Percentiles rank a stretch among this genome's conserved stretches.
Evolutionary conservation across 2,113 vertebrate species (phyloP).

Genomic region (Zosterops hypoxanthus): DNA sequence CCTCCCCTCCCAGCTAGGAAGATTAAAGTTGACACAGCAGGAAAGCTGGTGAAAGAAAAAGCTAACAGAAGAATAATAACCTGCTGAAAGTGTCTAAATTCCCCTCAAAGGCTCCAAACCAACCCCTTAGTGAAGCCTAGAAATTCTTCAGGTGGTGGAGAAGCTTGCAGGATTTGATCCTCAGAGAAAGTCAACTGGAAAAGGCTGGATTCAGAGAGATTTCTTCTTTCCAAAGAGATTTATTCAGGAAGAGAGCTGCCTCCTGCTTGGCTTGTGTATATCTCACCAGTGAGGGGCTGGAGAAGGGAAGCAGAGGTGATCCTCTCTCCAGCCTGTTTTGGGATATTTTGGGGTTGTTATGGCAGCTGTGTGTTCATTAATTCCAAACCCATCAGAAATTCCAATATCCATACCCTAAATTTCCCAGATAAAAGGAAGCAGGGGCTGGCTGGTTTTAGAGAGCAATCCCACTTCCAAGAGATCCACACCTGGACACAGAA

Average conservation of each 20-base stretch:
- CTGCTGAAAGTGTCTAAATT: background rate
- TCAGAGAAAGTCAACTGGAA: background rate
- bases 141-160: background rate
- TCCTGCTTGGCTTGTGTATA: background rate
- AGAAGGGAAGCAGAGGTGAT: background rate
- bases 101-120: background rate
- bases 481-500: background rate
- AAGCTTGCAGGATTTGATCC: background rate
- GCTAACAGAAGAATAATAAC: background rate
- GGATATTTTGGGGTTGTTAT: background rate
- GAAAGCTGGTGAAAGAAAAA: background rate
- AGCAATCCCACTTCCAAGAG: background rate
- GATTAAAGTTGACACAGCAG: accelerated
- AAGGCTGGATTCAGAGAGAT: background rate
- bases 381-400: background rate
- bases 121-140: background rate
- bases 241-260: background rate
- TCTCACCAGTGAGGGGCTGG: background rate
- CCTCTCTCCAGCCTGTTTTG: background rate
- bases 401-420: accelerated
- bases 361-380: background rate
- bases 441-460: background rate
- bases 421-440: background rate
- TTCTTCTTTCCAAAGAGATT: background rate
- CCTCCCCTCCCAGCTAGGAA: background rate